Percentiles rank a stretch among this genome's conserved stretches.
These are phyloP conservation scores for Pristionchus arcanus DNA, from an alignment of 2,888 invertebrate species.

Conservation along the genomic window DNA sequence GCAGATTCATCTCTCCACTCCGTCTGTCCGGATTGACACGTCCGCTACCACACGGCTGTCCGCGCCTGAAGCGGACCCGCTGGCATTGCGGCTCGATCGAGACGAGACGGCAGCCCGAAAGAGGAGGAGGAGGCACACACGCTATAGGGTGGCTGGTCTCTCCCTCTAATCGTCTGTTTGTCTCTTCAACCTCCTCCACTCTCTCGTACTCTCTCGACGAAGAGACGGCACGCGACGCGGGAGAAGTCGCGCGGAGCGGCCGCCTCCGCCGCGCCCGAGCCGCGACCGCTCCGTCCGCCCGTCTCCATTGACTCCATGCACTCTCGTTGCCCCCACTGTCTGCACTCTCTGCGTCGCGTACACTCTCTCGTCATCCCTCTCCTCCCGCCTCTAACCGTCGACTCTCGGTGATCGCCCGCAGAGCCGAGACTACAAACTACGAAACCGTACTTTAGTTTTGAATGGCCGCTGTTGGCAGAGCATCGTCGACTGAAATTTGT, in stretches of 20 bases:
- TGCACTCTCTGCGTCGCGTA: constrained; percentile 43
- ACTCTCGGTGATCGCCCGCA: constrained; percentile 40
- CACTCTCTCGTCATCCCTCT: background rate
- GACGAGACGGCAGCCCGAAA: background rate
- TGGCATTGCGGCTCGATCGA: background rate
- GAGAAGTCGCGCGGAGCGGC: constrained; percentile 2
- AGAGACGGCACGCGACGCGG: constrained; percentile 47
- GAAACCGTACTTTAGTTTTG: constrained; percentile 37
- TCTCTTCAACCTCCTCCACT: constrained; percentile 24
- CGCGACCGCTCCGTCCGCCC: constrained; percentile 35
- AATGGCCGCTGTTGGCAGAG: background rate
- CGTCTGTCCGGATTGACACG: background rate
- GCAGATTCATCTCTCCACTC: background rate
- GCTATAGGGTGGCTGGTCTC: constrained; percentile 34
- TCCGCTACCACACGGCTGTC: background rate
- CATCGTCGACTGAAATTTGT: constrained; percentile 32
- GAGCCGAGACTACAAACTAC: constrained; percentile 50
- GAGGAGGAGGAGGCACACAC: constrained; percentile 20
- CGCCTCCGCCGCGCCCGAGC: constrained; percentile 27
- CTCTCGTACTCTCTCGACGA: background rate
- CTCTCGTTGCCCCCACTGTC: constrained; percentile 21
- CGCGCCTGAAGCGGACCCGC: background rate
- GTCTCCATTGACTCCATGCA: background rate
- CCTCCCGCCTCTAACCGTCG: constrained; percentile 21
- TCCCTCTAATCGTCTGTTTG: background rate